These are phyloP conservation scores for Antennarius striatus DNA, from an alignment of 2,113 vertebrate species.

Conservation along the genomic window DNA sequence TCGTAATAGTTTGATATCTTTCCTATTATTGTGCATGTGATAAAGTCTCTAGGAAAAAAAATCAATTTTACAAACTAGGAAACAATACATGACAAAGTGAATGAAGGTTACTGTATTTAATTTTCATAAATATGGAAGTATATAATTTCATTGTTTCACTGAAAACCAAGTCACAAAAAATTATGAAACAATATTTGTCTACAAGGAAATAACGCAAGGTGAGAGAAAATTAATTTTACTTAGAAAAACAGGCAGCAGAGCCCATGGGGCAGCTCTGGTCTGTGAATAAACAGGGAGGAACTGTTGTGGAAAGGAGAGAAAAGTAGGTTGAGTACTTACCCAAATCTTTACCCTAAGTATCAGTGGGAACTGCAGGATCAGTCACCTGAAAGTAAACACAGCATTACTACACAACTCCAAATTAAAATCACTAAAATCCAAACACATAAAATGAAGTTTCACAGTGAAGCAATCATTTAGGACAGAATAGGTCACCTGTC, in stretches of 20 bases:
- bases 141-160: too few species aligned
- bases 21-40: too few species aligned
- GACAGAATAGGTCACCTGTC: background rate
- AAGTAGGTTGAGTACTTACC: constrained; percentile 57
- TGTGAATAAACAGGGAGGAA: background rate
- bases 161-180: too few species aligned
- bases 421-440: background rate
- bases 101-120: background rate
- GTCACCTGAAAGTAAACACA: constrained; percentile 51
- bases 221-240: background rate
- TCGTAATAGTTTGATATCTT: too few species aligned
- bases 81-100: background rate
- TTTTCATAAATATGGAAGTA: background rate
- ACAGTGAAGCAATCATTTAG: constrained; percentile 15
- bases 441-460: background rate
- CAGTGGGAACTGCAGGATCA: constrained; percentile 39
- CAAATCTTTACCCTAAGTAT: constrained; percentile 36
- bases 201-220: background rate
- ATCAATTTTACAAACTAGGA: too few species aligned
- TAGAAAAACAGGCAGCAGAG: background rate
- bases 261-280: background rate
- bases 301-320: constrained; percentile 1
- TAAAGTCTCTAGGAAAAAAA: too few species aligned
- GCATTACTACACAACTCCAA: background rate
- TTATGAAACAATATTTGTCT: background rate